Percentiles rank a stretch among this genome's conserved stretches.
Conservation (phyloP, 2,797 vertebrate genomes). For the Limosa lapponica region DNA sequence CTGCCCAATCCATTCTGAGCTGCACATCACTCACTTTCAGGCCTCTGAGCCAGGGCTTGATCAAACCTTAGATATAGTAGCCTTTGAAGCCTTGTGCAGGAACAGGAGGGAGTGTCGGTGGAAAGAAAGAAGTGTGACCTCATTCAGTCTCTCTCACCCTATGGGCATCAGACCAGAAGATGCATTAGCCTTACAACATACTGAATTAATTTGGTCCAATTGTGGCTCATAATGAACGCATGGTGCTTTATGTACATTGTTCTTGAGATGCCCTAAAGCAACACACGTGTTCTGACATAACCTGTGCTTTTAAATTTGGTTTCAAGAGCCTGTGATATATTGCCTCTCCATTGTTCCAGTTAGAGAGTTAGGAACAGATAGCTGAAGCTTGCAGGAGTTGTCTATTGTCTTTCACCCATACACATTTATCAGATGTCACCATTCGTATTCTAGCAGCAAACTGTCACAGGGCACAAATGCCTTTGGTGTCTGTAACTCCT, state of each 20-base stretch:
- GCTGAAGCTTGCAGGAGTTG: background rate
- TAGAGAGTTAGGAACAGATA: background rate
- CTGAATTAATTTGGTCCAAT: background rate
- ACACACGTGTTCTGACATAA: background rate
- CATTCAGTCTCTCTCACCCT: background rate
- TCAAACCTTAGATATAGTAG: background rate
- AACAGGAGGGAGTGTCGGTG: background rate
- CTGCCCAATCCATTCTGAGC: background rate
- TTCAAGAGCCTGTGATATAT: background rate
- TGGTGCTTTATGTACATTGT: background rate
- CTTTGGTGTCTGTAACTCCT: background rate
- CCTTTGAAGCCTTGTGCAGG: background rate
- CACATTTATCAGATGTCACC: background rate
- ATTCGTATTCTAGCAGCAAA: background rate
- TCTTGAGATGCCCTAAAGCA: slow-evolving; percentile 6
- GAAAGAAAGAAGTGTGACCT: background rate
- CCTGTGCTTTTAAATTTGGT: background rate
- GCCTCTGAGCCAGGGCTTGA: background rate
- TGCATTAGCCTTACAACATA: background rate
- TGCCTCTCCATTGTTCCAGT: background rate
- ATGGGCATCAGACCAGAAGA: background rate
- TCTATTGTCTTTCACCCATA: background rate
- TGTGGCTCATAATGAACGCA: background rate
- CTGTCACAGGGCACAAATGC: background rate
- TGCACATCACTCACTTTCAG: background rate